These are phyloP conservation scores for Rana temporaria DNA, from an alignment of 2,113 vertebrate genomes.

Conservation along the genomic window DNA sequence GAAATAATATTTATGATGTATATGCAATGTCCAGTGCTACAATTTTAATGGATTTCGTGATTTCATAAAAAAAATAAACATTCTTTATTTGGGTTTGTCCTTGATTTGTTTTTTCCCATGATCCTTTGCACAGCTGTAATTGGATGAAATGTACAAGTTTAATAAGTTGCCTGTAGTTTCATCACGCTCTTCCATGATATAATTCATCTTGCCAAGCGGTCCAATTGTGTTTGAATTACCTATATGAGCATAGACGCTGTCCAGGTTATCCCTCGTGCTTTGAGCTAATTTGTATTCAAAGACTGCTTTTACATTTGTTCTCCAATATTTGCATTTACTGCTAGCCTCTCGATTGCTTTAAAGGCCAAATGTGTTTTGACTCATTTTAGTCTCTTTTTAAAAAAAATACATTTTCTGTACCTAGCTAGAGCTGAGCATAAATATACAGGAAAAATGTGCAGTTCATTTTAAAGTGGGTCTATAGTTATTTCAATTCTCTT, in stretches of 20 bases:
- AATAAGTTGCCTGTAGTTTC: constrained; percentile 41
- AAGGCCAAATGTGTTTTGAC: constrained; percentile 38
- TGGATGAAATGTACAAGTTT: constrained; percentile 40
- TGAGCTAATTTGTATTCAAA: constrained; percentile 48
- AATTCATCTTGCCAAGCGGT: constrained; percentile 49
- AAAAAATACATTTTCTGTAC: constrained; percentile 4
- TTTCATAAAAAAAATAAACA: constrained; percentile 3
- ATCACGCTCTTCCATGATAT: constrained; percentile 35
- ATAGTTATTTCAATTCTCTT: too few relatives aligned
- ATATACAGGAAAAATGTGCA: neutral
- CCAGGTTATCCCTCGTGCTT: constrained; percentile 44
- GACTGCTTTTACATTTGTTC: constrained; percentile 27
- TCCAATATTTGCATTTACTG: constrained; percentile 52
- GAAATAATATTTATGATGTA: too few relatives aligned
- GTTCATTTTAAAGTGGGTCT: too few relatives aligned
- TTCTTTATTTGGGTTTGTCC: neutral
- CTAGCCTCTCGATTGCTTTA: constrained; percentile 37
- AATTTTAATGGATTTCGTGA: constrained; percentile 5
- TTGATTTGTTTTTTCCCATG: constrained; percentile 17
- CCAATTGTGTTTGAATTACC: constrained; percentile 53
- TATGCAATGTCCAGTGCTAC: neutral
- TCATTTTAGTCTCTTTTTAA: constrained; percentile 18
- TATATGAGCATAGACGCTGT: constrained; percentile 30
- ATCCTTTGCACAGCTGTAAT: constrained; percentile 23
- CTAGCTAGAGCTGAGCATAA: neutral